A percentile compares a stretch with the other conserved stretches of the same genome.
phyloP scores from a whole-genome alignment of 2,888 invertebrate genomes.

The Mythimna impura region DNA sequence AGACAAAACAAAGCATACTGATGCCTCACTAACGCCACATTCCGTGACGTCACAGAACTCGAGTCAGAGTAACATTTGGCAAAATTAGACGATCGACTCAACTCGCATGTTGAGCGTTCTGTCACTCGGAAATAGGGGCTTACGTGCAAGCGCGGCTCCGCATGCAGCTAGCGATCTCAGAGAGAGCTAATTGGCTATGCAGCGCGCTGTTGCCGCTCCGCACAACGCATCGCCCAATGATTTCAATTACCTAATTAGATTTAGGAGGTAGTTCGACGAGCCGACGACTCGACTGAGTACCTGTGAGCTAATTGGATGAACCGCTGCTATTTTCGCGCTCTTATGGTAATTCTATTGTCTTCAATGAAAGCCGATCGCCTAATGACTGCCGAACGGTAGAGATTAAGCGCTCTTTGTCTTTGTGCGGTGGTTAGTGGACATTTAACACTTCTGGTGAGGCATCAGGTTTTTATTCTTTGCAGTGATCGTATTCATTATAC shows the following conservation, averaged over 20 bases:
- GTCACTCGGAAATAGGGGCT: slow-evolving; percentile 69
- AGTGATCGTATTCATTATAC: slow-evolving; percentile 15
- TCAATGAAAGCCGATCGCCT: slow-evolving; percentile 61
- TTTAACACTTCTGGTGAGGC: slow-evolving; percentile 38
- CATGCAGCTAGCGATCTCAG: slow-evolving; percentile 62
- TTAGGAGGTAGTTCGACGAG: slow-evolving; percentile 66
- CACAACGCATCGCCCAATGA: slow-evolving; percentile 70
- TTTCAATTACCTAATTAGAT: slow-evolving; percentile 85
- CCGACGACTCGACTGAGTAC: slow-evolving; percentile 54
- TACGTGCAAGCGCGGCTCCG: slow-evolving; percentile 56
- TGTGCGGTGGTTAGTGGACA: slow-evolving; percentile 50
- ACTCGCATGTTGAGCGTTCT: slow-evolving; percentile 68
- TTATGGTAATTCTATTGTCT: slow-evolving; percentile 70
- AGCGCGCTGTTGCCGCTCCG: slow-evolving; percentile 65
- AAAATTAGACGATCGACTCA: slow-evolving; percentile 68
- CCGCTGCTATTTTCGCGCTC: slow-evolving; percentile 66
- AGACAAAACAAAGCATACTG: neutral
- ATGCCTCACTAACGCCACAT: neutral
- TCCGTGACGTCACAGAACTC: slow-evolving; percentile 18
- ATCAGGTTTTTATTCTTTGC: slow-evolving; percentile 31
- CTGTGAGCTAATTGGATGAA: slow-evolving; percentile 70
- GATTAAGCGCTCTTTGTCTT: slow-evolving; percentile 62
- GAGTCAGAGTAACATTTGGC: slow-evolving; percentile 59
- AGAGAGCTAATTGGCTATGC: slow-evolving; percentile 76
- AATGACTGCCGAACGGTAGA: slow-evolving; percentile 64